These are phyloP conservation scores for Leiothrix lutea DNA, from an alignment of 2,113 vertebrate species.

Conservation along the genomic window DNA sequence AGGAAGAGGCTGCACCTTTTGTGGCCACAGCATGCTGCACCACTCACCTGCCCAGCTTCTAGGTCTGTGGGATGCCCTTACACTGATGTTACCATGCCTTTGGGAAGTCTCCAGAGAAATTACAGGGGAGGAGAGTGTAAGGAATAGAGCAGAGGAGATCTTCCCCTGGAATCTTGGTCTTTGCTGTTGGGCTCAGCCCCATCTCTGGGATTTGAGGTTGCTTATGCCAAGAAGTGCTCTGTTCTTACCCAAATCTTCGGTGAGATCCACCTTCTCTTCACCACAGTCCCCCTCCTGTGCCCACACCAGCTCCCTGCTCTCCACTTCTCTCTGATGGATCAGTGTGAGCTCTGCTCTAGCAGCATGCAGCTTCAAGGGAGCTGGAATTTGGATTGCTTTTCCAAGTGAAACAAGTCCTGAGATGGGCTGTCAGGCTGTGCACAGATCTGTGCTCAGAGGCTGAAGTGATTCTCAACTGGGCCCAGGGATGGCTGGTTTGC, in stretches of 20 bases:
- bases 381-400: not conserved
- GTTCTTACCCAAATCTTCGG: not conserved
- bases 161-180: fast-evolving
- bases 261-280: not conserved
- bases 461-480: not conserved
- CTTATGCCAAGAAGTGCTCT: not conserved
- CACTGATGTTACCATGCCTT: fast-evolving
- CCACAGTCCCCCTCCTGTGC: not conserved
- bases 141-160: not conserved
- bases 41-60: too few species aligned
- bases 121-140: fast-evolving
- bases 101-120: not conserved
- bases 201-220: not conserved
- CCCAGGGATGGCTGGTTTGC: not conserved
- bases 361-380: not conserved
- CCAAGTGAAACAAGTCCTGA: not conserved
- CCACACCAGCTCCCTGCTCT: fast-evolving
- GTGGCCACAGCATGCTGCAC: fast-evolving
- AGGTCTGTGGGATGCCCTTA: not conserved
- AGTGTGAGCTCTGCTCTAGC: not conserved
- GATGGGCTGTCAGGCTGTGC: not conserved
- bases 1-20: not conserved
- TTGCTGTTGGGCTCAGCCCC: not conserved
- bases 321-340: not conserved
- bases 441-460: not conserved